A percentile compares a stretch with the other conserved stretches of the same genome.
phyloP scores from a whole-genome alignment of 2,113 vertebrate genomes.

The Podarcis raffonei region DNA sequence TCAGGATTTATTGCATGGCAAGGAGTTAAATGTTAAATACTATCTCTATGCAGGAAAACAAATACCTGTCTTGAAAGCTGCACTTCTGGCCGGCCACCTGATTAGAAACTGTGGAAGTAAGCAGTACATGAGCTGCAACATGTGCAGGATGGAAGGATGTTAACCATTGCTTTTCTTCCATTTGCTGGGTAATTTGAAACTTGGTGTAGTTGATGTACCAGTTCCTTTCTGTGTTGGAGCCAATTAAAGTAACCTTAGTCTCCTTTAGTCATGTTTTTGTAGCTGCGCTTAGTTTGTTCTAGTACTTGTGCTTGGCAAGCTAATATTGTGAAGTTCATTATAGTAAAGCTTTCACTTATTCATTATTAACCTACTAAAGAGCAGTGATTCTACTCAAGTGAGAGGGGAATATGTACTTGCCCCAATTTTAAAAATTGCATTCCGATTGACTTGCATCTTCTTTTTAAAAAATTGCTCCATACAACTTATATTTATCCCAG shows the following conservation, averaged over 20 bases:
- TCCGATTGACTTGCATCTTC: background rate
- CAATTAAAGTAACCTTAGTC: slow-evolving; percentile 60
- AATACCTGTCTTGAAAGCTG: slow-evolving; percentile 7
- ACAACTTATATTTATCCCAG: background rate
- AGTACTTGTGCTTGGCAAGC: slow-evolving; percentile 57
- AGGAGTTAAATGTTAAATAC: background rate
- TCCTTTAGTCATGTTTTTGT: slow-evolving; percentile 56
- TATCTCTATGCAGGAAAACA: background rate
- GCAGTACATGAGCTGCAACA: background rate
- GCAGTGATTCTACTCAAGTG: background rate
- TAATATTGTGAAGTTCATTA: slow-evolving; percentile 36
- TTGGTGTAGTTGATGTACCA: slow-evolving; percentile 25
- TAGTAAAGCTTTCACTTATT: background rate
- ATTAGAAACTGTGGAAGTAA: slow-evolving; percentile 3
- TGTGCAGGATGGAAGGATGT: slow-evolving; percentile 24
- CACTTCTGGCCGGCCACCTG: background rate
- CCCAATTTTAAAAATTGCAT: background rate
- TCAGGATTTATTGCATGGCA: background rate
- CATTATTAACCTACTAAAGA: slow-evolving; percentile 13
- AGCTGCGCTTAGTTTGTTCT: slow-evolving; percentile 62
- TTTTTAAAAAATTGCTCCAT: background rate
- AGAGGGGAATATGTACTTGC: background rate
- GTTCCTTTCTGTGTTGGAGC: slow-evolving; percentile 54
- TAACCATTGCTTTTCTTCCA: slow-evolving; percentile 30
- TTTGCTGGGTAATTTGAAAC: slow-evolving; percentile 55